A percentile compares a stretch with the other conserved stretches of the same genome.
Conservation (phyloP, 2,888 invertebrate species). For the Lasius platythorax region DNA sequence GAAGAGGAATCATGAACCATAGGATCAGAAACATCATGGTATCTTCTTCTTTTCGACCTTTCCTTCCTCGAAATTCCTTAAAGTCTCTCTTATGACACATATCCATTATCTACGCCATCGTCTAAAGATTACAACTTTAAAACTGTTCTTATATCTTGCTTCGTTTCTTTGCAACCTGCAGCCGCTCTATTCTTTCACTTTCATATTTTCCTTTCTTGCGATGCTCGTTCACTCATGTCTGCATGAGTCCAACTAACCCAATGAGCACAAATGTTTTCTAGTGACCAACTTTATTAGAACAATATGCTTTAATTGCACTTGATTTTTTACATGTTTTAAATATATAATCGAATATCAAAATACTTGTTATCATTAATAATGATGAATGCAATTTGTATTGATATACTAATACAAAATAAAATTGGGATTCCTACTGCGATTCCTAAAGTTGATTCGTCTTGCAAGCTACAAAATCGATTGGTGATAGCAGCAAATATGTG, state of each 20-base stretch:
- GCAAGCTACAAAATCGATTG: background rate
- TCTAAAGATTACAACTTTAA: constrained; percentile 58
- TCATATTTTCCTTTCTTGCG: background rate
- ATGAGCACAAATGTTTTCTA: background rate
- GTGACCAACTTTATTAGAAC: background rate
- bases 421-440: background rate
- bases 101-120: constrained; percentile 10
- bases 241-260: background rate
- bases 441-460: background rate
- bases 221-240: constrained; percentile 1
- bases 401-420: background rate
- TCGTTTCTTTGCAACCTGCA: constrained; percentile 1
- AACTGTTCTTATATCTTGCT: constrained; percentile 58
- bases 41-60: constrained; percentile 49
- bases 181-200: constrained; percentile 20
- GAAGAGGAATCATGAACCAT: constrained; percentile 55
- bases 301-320: background rate
- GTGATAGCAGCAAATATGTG: background rate
- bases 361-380: background rate
- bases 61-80: background rate
- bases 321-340: background rate
- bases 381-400: background rate
- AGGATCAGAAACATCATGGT: constrained; percentile 76
- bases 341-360: background rate
- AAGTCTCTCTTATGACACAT: constrained; percentile 3